A percentile compares a stretch with the other conserved stretches of the same genome.
Conservation (phyloP, 2,888 invertebrate species). For the Lepidonotus clava region DNA sequence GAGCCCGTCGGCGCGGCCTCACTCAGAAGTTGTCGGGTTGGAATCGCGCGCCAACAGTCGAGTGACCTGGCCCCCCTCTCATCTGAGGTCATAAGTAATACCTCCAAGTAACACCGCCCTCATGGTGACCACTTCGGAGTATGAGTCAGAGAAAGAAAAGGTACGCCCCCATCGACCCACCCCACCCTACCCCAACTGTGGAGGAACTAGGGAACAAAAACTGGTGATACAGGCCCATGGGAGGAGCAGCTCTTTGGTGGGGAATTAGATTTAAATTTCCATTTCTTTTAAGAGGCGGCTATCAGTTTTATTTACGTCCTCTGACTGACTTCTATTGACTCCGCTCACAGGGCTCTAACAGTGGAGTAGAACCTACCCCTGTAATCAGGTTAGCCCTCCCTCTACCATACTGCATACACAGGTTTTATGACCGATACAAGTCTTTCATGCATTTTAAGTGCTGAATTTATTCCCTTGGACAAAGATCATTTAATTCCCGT, state of each 20-base stretch:
- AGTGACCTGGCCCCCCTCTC: conserved; percentile 7
- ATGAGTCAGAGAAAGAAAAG: background rate
- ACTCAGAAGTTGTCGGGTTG: conserved; percentile 45
- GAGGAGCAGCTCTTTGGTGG: background rate
- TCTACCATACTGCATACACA: background rate
- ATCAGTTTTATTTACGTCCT: background rate
- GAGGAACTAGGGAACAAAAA: too few species aligned
- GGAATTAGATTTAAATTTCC: conserved; percentile 42
- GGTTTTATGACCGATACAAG: conserved; percentile 22
- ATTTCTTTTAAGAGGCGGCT: conserved; percentile 18
- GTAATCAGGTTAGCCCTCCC: conserved; percentile 19
- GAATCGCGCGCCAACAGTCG: conserved; percentile 12
- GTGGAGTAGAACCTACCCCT: too few species aligned
- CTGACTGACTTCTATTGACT: conserved; percentile 2
- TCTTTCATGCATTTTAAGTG: conserved; percentile 40
- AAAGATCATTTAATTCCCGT: conserved; percentile 22
- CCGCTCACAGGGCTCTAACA: too few species aligned
- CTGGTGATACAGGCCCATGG: background rate
- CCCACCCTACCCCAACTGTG: background rate
- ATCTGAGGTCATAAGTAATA: background rate
- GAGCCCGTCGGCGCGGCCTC: background rate
- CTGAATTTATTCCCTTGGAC: background rate
- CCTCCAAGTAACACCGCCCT: background rate
- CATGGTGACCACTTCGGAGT: background rate
- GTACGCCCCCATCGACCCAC: background rate